Evolutionary conservation across 37 sponge, comb jelly and placozoan genomes (phyloP), one percentile per base, ranked within the genome.

Genomic region (Beroe forskalii): DNA sequence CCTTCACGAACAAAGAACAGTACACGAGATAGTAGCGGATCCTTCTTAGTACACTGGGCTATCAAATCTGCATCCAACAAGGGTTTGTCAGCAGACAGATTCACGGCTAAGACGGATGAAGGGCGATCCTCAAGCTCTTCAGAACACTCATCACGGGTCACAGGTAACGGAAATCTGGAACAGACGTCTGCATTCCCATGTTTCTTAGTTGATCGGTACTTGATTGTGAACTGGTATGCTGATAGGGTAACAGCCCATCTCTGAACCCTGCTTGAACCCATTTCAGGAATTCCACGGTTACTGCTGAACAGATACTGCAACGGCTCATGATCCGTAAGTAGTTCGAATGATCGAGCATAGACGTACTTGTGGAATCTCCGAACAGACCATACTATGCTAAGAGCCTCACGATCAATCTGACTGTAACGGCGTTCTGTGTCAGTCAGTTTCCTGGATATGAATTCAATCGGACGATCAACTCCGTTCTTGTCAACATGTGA

Each of bases 1-100:
- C 90, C 90, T 27, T 60, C 19, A 0, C 40, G 35, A 35, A 89
- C 67, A 42, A 32, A 92, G 25, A 37, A 67, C 19, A 67, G 0
- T n/a, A 92, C 62, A 30, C 89, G 89, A 24, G 90, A 89, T 14
- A 92, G 35, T 20, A 66, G 6, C 8, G 90, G 60, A 44, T 92
- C 92, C 60, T 20, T 32, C 1, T 75, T 66, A 30, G 92, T 89
- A 35, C 19, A 35, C 24, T 55, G 0, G 22, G 32, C 0, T 12
- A 92, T 64, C 25, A 64, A 64, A 6, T 64, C 66, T 8, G 4
- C 25, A 22, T 64, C 17, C 25, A 64, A 27, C 17, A 64, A 22
- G 25, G 66, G 66, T 22, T 64, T 64, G 25, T 64, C 66, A 61
- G 33, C 62, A 69, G 24, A 2, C 66, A 32, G 38, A n/a, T n/a